Base-by-base conservation (phyloP, 2,888 invertebrate genomes). In the Orthosia gracilis region DNA sequence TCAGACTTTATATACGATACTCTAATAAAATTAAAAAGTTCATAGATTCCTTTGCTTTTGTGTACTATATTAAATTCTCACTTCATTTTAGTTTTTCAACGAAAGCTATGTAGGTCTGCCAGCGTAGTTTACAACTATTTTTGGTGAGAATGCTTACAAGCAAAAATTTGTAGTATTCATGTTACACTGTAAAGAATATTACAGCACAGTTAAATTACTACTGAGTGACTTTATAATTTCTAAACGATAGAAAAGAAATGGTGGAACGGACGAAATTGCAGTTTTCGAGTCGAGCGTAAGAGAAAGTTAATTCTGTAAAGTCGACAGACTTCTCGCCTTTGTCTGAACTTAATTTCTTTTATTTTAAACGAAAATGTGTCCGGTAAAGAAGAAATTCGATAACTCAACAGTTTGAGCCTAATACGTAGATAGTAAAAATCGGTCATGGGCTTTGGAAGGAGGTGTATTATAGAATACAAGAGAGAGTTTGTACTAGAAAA, bases 241-340 rank as follows among this genome's bases (percentile, higher is more conserved):
- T 49, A 64, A 64, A 47, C 26, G 18, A 18, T 26, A 40, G 23
- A 71, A 64, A 71, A 63, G 40, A 13, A 76, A 59, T 55, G 1
- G 52, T 7, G 40, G 18, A 63, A n/a, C 4, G 13, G 26, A 18
- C 11, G 63, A 59, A 76, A 79, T 64, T 71, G 72, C 63, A 79
- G 40, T 72, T 76, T 59, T 71, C 13, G 12, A 59, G 57, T 79
- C 40, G 26, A 79, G 58, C 49, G 31, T 26, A 31, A 40, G 26
- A 12, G 47, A 47, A 64, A 58, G 31, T 62, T 21, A 63, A 76
- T 71, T 64, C n/a, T n/a, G 31, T 57, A 21, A 18, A 49, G n/a
- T 79, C 21, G 49, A 26, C 63, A 23, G 49, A 64, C 58, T 79
- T 54, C 49, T 58, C n/a, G 15, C 71, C 71, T 69, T 54, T 63